Evolutionary conservation across 1,140 invertebrate genomes (phyloP), one percentile per base, ranked within the genome.

Genomic region (Eueides isabella): DNA sequence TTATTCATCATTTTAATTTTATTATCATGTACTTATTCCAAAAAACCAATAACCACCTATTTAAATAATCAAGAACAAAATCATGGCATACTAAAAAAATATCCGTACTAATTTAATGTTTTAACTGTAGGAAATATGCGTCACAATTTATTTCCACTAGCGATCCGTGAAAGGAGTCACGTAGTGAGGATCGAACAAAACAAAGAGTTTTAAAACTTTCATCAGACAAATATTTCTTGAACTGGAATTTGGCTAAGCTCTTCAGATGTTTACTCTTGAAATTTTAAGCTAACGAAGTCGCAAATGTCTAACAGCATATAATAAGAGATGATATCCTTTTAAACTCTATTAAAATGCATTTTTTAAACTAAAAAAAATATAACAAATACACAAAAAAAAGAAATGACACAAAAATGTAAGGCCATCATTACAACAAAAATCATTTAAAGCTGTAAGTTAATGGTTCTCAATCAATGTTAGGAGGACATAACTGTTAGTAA

Each of bases 401-500:
- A 44, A 44, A 44, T 9, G n/a, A 44, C 16, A 44, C n/a, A 63
- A 63, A 62, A 31, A 16, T 16, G 14, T 7, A 31, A 29, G 11
- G 14, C 30, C 23, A 61, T 28, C 30, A 30, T 41, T 62, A 19
- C 61, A 31, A 12, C 35, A 61, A 67, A 72, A 63, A 55, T 41
- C 16, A 38, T 61, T 65, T 28, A 64, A 69, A 74, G 61, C 72
- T 67, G 67, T 74, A 55, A 69, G 33, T 74, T 64, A 48, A 64
- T 69, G 61, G 65, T 61, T 23, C 61, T 28, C 61, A 74, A 74
- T 74, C 72, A 61, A 74, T 74, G 67, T 74, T 63, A 74, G 48
- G 72, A 73, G 71, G 48, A 74, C 66, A 61, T 64, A 74, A 55
- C 66, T 64, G 72, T 74, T 55, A 5, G 5, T 72, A 55, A 61